Conservation (phyloP, 1,140 invertebrate genomes). For the Caerostris extrusa region DNA sequence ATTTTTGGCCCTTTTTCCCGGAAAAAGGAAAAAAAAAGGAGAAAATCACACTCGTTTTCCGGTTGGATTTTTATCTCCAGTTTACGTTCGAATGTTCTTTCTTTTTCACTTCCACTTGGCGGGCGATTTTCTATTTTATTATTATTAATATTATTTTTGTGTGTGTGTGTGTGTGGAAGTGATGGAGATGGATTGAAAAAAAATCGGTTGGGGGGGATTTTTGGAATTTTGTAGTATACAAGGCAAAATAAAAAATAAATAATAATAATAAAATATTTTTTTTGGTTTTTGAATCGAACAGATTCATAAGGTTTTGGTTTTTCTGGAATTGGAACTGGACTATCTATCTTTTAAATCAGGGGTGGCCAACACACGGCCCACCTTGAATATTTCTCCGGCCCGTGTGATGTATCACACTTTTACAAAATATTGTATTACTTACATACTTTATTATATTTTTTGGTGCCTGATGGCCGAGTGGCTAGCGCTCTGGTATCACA, state of each 20-base stretch:
- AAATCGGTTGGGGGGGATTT: not conserved
- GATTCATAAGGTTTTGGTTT: not conserved
- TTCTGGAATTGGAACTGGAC: too few species aligned
- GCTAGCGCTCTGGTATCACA: too few species aligned
- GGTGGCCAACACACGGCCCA: too few species aligned
- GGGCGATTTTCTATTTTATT: too few species aligned
- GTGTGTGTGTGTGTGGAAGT: too few species aligned
- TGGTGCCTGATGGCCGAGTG: too few species aligned
- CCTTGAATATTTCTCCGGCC: too few species aligned
- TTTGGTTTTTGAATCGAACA: not conserved
- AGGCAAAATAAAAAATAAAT: not conserved
- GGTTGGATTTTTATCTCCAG: conserved; percentile 23
- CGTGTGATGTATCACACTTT: too few species aligned
- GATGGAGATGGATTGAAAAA: conserved; percentile 25
- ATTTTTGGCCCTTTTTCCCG: not conserved
- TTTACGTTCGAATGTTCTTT: conserved; percentile 21
- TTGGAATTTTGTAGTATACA: not conserved
- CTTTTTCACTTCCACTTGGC: not conserved
- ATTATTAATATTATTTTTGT: too few species aligned
- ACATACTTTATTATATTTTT: too few species aligned
- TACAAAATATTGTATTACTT: too few species aligned
- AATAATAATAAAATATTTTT: not conserved
- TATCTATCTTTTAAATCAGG: too few species aligned
- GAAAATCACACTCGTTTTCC: not conserved
- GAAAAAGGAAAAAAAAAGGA: conserved; percentile 9